phyloP scores from a whole-genome alignment of 2,888 invertebrate genomes.

The Acleris emargana region DNA sequence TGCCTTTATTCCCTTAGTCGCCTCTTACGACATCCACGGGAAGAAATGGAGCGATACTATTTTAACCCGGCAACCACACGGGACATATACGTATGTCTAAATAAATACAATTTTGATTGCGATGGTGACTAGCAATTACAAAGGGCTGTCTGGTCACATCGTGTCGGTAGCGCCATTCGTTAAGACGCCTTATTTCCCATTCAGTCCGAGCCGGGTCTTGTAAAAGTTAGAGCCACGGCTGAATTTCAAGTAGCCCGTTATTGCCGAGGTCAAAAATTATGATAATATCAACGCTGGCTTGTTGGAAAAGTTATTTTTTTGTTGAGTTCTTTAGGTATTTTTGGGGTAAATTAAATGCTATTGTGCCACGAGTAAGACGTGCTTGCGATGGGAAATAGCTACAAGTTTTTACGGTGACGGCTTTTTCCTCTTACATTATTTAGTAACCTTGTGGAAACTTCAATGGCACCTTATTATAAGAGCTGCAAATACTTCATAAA shows the following conservation, averaged over 20 bases:
- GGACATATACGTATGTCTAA: background rate
- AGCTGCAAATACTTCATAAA: background rate
- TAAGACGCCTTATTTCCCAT: conserved; percentile 45
- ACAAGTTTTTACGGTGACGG: conserved; percentile 1
- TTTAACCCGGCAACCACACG: no score
- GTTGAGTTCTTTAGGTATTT: conserved; percentile 32
- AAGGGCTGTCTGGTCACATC: conserved; percentile 18
- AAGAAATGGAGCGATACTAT: no score
- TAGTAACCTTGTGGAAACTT: conserved; percentile 3
- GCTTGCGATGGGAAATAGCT: conserved; percentile 22
- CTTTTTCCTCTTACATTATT: background rate
- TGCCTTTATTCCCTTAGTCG: no score
- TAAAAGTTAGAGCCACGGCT: conserved; percentile 45
- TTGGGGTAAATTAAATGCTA: conserved; percentile 34
- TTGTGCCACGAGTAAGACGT: conserved; percentile 26
- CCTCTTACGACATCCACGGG: no score
- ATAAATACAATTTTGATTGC: background rate
- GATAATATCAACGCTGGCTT: conserved; percentile 40
- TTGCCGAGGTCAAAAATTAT: conserved; percentile 47
- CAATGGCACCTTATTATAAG: background rate
- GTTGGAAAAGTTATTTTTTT: conserved; percentile 34
- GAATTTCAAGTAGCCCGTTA: conserved; percentile 49
- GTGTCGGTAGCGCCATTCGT: conserved; percentile 35
- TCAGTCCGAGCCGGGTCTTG: conserved; percentile 42
- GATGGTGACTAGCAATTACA: conserved; percentile 7